phyloP scores from a whole-genome alignment of 2,113 vertebrate genomes.

The Leucosticte australis region DNA sequence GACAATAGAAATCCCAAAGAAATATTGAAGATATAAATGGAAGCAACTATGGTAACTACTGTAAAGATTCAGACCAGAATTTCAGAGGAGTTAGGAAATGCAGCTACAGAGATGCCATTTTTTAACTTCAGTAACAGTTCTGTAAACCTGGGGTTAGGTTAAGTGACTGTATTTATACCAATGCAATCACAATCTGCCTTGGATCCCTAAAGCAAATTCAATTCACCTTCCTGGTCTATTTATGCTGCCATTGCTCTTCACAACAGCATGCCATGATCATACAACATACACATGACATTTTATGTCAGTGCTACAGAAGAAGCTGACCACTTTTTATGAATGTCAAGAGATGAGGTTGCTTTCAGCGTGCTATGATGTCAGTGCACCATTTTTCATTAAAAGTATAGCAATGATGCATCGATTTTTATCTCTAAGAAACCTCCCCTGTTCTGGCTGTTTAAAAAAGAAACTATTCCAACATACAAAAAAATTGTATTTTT shows the following conservation, averaged over 20 bases:
- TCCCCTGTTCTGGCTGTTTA: neutral
- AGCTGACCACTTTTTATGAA: neutral
- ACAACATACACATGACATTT: neutral
- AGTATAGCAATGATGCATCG: neutral
- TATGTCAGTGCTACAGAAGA: neutral
- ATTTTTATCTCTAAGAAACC: neutral
- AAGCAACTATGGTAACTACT: neutral
- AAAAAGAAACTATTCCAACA: neutral
- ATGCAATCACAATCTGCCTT: neutral
- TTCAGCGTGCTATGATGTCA: neutral
- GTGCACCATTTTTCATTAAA: neutral
- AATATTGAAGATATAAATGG: conserved; percentile 11
- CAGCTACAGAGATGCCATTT: neutral
- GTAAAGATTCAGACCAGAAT: neutral
- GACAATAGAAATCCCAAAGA: conserved; percentile 7
- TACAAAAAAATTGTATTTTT: neutral
- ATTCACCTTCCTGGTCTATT: neutral
- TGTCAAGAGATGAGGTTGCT: rapidly evolving
- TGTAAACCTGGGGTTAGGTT: neutral
- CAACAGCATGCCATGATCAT: neutral
- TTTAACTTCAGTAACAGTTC: neutral
- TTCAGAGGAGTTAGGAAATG: neutral
- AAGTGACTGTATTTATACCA: neutral
- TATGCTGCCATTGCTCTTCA: neutral
- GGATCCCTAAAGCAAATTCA: neutral